Conservation (phyloP, 2,888 invertebrate genomes). For the Zaprionus obscuricornis region DNA sequence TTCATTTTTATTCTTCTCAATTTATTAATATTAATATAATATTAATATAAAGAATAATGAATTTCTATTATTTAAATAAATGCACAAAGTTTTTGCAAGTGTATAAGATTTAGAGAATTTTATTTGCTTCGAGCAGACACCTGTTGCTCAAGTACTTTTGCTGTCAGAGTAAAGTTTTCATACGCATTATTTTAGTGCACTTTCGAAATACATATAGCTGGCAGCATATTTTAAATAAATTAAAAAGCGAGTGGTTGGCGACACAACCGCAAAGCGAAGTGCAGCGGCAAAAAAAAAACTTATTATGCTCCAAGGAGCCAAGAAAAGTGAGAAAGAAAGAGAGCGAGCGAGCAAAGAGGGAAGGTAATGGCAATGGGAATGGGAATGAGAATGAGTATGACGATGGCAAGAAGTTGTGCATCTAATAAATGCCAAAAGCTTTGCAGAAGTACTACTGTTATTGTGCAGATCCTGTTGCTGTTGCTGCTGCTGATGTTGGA, state of each 20-base stretch:
- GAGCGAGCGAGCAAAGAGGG: too few species aligned
- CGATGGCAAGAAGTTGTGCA: conserved; percentile 54
- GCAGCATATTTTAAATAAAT: conserved; percentile 52
- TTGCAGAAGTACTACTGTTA: conserved; percentile 22
- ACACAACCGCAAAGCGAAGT: conserved; percentile 50
- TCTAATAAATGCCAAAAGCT: conserved; percentile 70
- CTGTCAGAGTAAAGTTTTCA: too few species aligned
- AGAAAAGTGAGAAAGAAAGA: too few species aligned
- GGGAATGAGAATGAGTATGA: too few species aligned
- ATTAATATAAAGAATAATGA: too few species aligned
- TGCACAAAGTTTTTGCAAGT: too few species aligned
- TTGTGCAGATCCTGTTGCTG: conserved; percentile 12
- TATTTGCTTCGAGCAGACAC: too few species aligned
- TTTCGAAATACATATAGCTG: conserved; percentile 5
- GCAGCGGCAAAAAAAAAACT: conserved; percentile 59
- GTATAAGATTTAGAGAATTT: too few species aligned
- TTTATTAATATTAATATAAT: too few species aligned
- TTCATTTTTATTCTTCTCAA: too few species aligned
- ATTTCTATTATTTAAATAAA: too few species aligned
- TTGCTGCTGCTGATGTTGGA: conserved; percentile 13
- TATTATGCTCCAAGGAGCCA: conserved; percentile 38
- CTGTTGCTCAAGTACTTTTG: conserved; percentile 28
- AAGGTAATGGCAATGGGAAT: conserved; percentile 1
- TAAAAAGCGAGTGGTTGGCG: conserved; percentile 32
- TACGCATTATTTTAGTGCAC: conserved; percentile 19